phyloP scores from a whole-genome alignment of 1,140 invertebrate species.

The Battus philenor region DNA sequence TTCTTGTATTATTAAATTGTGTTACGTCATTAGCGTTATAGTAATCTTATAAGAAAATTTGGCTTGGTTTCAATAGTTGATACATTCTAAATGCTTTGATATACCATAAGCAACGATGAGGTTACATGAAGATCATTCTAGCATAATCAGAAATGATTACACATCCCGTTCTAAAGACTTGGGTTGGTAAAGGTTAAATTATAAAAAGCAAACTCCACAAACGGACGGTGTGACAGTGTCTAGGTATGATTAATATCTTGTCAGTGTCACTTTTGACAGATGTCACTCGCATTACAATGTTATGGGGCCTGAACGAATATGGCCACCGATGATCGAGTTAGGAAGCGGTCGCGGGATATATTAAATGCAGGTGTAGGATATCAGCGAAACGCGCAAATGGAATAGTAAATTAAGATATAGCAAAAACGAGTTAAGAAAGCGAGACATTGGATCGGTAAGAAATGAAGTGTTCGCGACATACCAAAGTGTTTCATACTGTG shows the following conservation, averaged over 20 bases:
- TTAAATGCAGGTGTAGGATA: conserved; percentile 8
- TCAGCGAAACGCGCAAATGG: not conserved
- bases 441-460: not conserved
- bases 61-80: too few species aligned
- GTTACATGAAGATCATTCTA: too few species aligned
- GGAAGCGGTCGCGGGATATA: conserved; percentile 9
- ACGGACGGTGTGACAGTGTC: conserved; percentile 12
- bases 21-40: too few species aligned
- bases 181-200: conserved; percentile 7
- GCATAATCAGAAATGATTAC: too few species aligned
- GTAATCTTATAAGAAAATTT: too few species aligned
- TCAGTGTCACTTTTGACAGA: conserved; percentile 16
- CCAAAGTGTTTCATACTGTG: too few species aligned
- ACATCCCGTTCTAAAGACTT: conserved; percentile 5
- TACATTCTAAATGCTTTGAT: too few species aligned
- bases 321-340: conserved; percentile 16
- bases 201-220: conserved; percentile 7
- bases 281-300: conserved; percentile 15
- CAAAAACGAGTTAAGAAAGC: not conserved
- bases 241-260: conserved; percentile 15
- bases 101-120: too few species aligned
- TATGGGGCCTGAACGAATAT: conserved; percentile 10
- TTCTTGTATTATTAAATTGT: too few species aligned
- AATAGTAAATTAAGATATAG: conserved; percentile 1
- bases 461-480: too few species aligned